Conservation (phyloP, 2,797 vertebrate genomes). For the Emydoidea blandingii region DNA sequence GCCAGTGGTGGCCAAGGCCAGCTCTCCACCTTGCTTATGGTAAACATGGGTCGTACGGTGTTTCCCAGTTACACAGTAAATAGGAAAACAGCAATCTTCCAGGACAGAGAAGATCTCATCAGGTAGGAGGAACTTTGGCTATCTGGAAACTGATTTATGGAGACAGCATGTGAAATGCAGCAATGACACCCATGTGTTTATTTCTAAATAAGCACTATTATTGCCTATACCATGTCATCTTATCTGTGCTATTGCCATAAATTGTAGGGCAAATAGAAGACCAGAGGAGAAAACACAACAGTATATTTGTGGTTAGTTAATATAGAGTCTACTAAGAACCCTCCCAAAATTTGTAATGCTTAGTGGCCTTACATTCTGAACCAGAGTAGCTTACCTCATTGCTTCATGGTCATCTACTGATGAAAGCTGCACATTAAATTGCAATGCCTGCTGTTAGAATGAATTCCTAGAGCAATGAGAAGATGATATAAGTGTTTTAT, state of each 20-base stretch:
- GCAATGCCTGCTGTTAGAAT: neutral
- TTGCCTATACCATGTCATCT: neutral
- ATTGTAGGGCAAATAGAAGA: neutral
- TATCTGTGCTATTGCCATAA: neutral
- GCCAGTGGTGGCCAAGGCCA: conserved; percentile 90
- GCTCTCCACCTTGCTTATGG: conserved; percentile 91
- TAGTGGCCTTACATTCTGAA: neutral
- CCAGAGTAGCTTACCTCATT: neutral
- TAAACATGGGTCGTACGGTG: conserved; percentile 88
- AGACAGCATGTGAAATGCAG: neutral
- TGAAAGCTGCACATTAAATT: conserved; percentile 4
- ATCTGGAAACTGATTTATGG: neutral
- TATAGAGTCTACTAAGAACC: neutral
- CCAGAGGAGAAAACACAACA: neutral
- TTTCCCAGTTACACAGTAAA: conserved; percentile 91
- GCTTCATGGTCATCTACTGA: neutral
- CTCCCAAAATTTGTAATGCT: neutral
- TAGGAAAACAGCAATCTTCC: conserved; percentile 87
- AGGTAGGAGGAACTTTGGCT: conserved; percentile 78
- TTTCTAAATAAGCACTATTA: neutral
- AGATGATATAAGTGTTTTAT: accelerated
- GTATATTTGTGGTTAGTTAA: neutral
- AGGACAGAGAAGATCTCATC: conserved; percentile 92
- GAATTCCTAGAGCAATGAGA: neutral
- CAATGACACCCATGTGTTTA: neutral